These are phyloP conservation scores for Berghia stephanieae DNA, from an alignment of 1,140 invertebrate genomes.

Conservation along the genomic window DNA sequence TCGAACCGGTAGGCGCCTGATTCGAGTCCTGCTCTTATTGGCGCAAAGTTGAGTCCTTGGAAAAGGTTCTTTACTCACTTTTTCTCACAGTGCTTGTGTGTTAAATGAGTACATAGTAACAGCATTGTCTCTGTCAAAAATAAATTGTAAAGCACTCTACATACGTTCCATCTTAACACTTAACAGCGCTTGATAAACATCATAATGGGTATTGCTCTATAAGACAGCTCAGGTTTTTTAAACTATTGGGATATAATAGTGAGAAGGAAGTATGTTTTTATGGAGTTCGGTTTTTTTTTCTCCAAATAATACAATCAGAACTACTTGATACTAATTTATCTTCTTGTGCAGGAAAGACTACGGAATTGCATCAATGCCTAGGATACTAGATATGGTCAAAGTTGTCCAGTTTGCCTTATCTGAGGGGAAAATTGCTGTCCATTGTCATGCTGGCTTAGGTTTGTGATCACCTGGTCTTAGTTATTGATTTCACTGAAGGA, in stretches of 20 bases:
- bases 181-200: neutral
- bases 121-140: neutral
- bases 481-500: too few relatives aligned
- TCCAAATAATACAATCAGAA: neutral
- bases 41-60: too few relatives aligned
- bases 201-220: neutral
- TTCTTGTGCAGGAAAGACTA: slow-evolving; percentile 78
- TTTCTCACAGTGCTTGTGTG: too few relatives aligned
- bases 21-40: too few relatives aligned
- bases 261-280: neutral
- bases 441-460: slow-evolving; percentile 89
- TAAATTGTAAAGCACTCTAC: too few relatives aligned
- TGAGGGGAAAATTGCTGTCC: slow-evolving; percentile 86
- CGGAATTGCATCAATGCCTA: slow-evolving; percentile 78
- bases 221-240: neutral
- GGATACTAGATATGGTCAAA: slow-evolving; percentile 86
- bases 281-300: neutral
- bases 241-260: neutral
- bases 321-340: neutral
- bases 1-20: too few relatives aligned
- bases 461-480: too few relatives aligned
- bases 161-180: too few relatives aligned
- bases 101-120: too few relatives aligned
- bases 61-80: too few relatives aligned
- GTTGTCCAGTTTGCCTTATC: slow-evolving; percentile 84